Conservation (phyloP, 2,888 invertebrate genomes). For the Dolichomitus sp. region DNA sequence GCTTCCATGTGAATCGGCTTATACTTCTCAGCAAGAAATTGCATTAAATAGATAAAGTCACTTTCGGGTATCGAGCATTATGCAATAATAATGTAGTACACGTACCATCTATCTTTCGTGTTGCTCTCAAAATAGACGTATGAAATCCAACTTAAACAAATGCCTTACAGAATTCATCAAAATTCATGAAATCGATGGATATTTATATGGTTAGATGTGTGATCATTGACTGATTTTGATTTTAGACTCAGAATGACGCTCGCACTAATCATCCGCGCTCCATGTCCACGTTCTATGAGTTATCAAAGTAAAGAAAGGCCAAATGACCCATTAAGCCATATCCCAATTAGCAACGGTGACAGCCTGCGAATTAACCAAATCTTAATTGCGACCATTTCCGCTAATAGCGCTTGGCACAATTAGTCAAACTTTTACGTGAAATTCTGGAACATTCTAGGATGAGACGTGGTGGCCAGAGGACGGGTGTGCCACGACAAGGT, state of each 20-base stretch:
- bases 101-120: neutral
- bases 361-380: constrained; percentile 81
- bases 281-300: neutral
- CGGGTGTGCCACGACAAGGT: constrained; percentile 30
- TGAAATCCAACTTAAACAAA: neutral
- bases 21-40: neutral
- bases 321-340: constrained; percentile 53
- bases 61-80: neutral
- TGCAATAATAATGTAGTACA: neutral
- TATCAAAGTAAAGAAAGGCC: constrained; percentile 13
- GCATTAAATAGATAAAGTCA: neutral
- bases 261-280: constrained; percentile 22
- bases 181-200: too few species aligned
- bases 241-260: neutral
- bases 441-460: constrained; percentile 59
- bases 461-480: constrained; percentile 32
- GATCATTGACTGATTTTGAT: neutral
- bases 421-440: constrained; percentile 81
- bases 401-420: constrained; percentile 81
- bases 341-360: constrained; percentile 61
- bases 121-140: neutral
- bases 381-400: constrained; percentile 82
- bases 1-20: neutral
- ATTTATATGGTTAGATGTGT: neutral
- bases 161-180: neutral